Conservation (phyloP, 2,888 invertebrate species). For the Cephus sareptanus region DNA sequence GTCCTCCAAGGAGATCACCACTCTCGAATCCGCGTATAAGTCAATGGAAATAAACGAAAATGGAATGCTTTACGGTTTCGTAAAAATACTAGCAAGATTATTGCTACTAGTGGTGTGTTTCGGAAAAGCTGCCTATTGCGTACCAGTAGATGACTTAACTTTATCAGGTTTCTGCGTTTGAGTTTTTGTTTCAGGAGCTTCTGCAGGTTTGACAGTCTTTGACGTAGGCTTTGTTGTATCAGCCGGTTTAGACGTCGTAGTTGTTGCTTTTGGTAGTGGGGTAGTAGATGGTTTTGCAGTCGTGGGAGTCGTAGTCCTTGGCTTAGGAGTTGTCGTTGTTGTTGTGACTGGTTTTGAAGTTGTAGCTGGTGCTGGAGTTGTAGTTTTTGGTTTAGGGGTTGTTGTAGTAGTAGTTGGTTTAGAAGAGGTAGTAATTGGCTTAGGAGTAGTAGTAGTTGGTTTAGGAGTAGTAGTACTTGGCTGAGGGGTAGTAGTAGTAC, state of each 20-base stretch:
- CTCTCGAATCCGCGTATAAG: neutral
- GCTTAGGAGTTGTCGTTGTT: conserved; percentile 24
- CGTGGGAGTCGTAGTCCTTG: conserved; percentile 12
- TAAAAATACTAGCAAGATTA: neutral
- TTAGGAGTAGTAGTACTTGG: conserved; percentile 32
- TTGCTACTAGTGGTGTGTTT: neutral
- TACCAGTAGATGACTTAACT: conserved; percentile 68
- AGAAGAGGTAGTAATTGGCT: neutral
- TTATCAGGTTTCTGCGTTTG: conserved; percentile 35
- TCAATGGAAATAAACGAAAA: neutral
- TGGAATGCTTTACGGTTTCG: neutral
- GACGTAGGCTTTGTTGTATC: conserved; percentile 11
- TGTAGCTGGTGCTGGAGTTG: conserved; percentile 32
- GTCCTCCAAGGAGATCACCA: neutral
- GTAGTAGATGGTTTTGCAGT: conserved; percentile 15
- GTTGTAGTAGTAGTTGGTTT: conserved; percentile 23
- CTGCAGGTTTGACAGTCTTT: conserved; percentile 32
- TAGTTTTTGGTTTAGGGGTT: conserved; percentile 13
- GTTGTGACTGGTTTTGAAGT: conserved; percentile 37
- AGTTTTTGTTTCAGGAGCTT: conserved; percentile 28
- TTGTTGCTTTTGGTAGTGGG: neutral
- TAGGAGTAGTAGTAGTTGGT: conserved; percentile 22
- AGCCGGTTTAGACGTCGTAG: conserved; percentile 7
- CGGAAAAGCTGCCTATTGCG: conserved; percentile 54
- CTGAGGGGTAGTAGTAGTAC: conserved; percentile 24